Evolutionary conservation across 2,113 vertebrate species (phyloP).

Genomic region (Silurus glanis): DNA sequence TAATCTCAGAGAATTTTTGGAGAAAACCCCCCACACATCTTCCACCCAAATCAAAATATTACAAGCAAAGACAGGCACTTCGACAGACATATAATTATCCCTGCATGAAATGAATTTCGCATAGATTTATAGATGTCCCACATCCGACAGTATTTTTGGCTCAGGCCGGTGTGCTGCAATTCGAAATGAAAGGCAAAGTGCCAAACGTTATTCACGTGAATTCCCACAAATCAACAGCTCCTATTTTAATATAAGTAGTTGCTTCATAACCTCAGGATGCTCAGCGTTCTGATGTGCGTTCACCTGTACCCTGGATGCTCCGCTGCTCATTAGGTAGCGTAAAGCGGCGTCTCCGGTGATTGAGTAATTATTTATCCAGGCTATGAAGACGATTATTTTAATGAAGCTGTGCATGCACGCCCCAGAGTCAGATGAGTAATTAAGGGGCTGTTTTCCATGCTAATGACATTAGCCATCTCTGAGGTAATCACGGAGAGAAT

Average conservation of each 20-base stretch:
- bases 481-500: constrained; percentile 66
- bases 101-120: background rate
- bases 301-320: constrained; percentile 57
- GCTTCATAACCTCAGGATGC: background rate
- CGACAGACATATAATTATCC: constrained; percentile 9
- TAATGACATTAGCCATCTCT: constrained; percentile 69
- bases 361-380: constrained; percentile 63
- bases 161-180: background rate
- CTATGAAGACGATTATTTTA: constrained; percentile 67
- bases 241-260: background rate
- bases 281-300: constrained; percentile 22
- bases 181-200: background rate
- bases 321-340: constrained; percentile 47
- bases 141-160: background rate
- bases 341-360: constrained; percentile 47
- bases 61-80: background rate
- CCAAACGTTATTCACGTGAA: background rate
- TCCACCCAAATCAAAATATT: background rate
- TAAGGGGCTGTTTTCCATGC: constrained; percentile 70
- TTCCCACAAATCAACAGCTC: background rate
- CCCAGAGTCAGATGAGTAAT: constrained; percentile 68
- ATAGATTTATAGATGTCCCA: background rate
- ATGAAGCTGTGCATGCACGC: constrained; percentile 52
- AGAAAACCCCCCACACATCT: background rate
- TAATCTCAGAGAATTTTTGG: background rate